Percentiles rank a stretch among this genome's conserved stretches.
Conservation (phyloP, 2,797 vertebrate species). For the Pogonophryne albipinna region DNA sequence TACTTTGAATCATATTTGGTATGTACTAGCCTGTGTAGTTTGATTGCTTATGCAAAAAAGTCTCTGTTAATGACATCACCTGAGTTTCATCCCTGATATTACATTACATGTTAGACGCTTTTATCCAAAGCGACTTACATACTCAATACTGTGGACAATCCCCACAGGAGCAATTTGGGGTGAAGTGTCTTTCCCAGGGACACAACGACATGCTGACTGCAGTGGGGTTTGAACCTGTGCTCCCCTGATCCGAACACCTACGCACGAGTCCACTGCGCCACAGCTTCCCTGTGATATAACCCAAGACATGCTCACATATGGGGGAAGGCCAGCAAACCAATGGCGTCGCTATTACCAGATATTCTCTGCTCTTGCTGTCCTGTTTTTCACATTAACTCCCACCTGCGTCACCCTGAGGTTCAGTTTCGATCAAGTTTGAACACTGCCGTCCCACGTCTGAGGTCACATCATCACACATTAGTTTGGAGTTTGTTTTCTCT, state of each 20-base stretch:
- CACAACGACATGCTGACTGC: too few species aligned
- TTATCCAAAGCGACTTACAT: too few species aligned
- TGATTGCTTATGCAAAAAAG: conserved; percentile 32
- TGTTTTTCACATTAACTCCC: conserved; percentile 75
- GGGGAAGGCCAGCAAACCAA: conserved; percentile 18
- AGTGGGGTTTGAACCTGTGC: too few species aligned
- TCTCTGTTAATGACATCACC: conserved; percentile 38
- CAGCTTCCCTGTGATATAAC: conserved; percentile 4
- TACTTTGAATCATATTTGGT: conserved; percentile 18
- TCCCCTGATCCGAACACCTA: too few species aligned
- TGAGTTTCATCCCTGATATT: conserved; percentile 36
- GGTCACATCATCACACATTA: conserved; percentile 46
- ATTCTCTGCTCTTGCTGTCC: conserved; percentile 20
- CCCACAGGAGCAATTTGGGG: too few species aligned
- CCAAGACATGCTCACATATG: conserved; percentile 27
- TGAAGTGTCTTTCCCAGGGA: too few species aligned
- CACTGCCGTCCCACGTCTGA: conserved; percentile 33
- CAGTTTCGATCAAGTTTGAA: conserved; percentile 34
- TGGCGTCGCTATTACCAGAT: conserved; percentile 32
- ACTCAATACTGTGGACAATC: too few species aligned
- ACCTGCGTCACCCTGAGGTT: conserved; percentile 42
- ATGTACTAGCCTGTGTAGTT: conserved; percentile 5
- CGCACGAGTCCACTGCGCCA: too few species aligned
- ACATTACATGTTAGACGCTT: too few species aligned
- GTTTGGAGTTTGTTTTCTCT: conserved; percentile 18